Conservation (phyloP, 2,113 vertebrate species). For the Phalacrocorax brasilianus region DNA sequence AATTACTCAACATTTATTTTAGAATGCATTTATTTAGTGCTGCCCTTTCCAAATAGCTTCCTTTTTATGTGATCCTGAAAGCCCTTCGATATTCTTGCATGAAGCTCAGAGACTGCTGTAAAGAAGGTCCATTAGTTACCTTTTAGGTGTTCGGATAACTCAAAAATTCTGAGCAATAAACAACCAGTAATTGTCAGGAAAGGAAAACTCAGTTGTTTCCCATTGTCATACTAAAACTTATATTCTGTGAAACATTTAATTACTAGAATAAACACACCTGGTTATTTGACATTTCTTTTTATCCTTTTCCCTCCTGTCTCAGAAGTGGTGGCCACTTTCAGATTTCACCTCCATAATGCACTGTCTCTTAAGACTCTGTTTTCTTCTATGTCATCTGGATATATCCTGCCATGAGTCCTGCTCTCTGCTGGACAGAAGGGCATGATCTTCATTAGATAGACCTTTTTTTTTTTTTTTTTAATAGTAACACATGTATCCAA, state of each 20-base stretch:
- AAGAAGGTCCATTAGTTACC: not conserved
- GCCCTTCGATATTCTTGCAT: not conserved
- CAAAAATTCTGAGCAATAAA: not conserved
- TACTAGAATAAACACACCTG: not conserved
- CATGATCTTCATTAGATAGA: not conserved
- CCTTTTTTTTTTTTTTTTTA: not conserved
- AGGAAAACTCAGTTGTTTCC: not conserved
- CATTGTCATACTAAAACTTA: not conserved
- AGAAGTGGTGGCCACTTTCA: not conserved
- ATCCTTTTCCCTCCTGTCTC: not conserved
- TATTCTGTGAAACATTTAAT: not conserved
- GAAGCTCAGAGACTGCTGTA: not conserved
- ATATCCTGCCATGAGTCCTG: not conserved
- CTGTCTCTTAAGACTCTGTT: not conserved
- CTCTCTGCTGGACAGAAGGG: not conserved
- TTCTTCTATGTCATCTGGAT: not conserved
- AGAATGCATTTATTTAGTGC: not conserved
- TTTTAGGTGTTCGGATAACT: not conserved
- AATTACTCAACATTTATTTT: conserved; percentile 36
- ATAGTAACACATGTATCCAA: not conserved
- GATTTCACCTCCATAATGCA: not conserved
- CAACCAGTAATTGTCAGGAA: not conserved
- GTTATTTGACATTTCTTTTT: not conserved
- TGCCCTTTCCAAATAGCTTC: not conserved
- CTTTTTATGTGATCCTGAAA: not conserved